Base-by-base conservation (phyloP, 2,797 vertebrate species). In the Taeniopygia guttata region DNA sequence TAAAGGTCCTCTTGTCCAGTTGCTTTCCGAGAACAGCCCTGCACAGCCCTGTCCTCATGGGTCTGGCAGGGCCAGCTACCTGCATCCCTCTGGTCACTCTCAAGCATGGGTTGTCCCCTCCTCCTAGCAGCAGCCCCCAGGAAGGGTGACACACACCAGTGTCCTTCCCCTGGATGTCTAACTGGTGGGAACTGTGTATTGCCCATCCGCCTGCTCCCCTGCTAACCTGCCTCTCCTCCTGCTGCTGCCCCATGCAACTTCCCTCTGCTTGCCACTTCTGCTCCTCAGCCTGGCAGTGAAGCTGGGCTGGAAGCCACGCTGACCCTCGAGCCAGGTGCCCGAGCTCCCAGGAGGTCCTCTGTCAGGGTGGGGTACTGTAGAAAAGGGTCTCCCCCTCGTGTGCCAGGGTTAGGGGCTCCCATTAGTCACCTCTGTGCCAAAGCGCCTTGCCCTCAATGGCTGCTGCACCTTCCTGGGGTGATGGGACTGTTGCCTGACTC, bases 391-490 rank as follows among this genome's bases (percentile, higher is more conserved):
- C 9, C 66, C 55, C 17, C 2, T 34, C 1, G 0, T 52, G 29
- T 4, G 1, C 29, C 36, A 36, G 77, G 51, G 15, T 1, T 1
- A 40, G 59, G 36, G 34, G 49, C 26, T 79, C 42, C 81, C 1
- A 0, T 32, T 78, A 46, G 55, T 56, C 54, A 60, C 72, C 54
- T 73, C 42, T 21, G 11, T 74, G 84, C 67, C 90, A 6, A 74
- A 89, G 78, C 1, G 16, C 92, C 83, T 55, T 84, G 93, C 75
- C 58, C 79, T 85, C 3, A 0, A n/a, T 5, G 56, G 93, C 94
- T 96, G 97, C 96, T 97, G 93, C 96, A 95, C 86, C 95, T 97
- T 96, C 83, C 77, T 0, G 11, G 91, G 87, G 70, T 59, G 46
- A 79, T 63, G 77, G 58, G 89, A 94, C 49, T 36, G 2, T 40